These are phyloP conservation scores for Diorhabda elongata DNA, from an alignment of 1,140 invertebrate species.

Conservation along the genomic window DNA sequence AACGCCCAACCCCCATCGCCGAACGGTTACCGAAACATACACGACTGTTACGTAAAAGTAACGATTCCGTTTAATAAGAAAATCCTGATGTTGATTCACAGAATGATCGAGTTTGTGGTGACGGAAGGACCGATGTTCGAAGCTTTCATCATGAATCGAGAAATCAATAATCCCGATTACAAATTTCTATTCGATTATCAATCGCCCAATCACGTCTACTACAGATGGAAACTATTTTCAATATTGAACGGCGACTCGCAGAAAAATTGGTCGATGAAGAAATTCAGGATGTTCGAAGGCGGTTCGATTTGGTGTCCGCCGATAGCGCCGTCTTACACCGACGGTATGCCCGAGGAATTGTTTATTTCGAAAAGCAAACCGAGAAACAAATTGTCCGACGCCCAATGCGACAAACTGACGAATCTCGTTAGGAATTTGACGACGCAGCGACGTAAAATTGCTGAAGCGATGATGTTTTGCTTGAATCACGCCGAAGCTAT, in stretches of 20 bases:
- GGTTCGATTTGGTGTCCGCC: slow-evolving; percentile 96
- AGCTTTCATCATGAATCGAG: slow-evolving; percentile 97
- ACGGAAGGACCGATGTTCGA: slow-evolving; percentile 98
- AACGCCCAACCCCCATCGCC: slow-evolving; percentile 80
- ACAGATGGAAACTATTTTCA: slow-evolving; percentile 94
- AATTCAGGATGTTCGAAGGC: slow-evolving; percentile 93
- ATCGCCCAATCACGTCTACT: slow-evolving; percentile 94
- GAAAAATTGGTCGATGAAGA: slow-evolving; percentile 84
- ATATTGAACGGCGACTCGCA: slow-evolving; percentile 92
- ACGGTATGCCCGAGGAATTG: slow-evolving; percentile 81
- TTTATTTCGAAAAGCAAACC: slow-evolving; percentile 54
- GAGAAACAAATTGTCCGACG: slow-evolving; percentile 49
- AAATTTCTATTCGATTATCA: slow-evolving; percentile 97
- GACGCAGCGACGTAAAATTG: slow-evolving; percentile 76
- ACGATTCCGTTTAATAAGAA: slow-evolving; percentile 66
- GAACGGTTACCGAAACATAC: slow-evolving; percentile 52
- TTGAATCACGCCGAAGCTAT: slow-evolving; percentile 93
- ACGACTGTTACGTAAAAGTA: slow-evolving; percentile 86
- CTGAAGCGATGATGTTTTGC: slow-evolving; percentile 96
- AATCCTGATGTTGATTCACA: slow-evolving; percentile 83
- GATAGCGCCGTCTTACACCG: slow-evolving; percentile 83
- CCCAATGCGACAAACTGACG: slow-evolving; percentile 75
- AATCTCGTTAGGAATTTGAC: slow-evolving; percentile 82
- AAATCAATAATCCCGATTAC: slow-evolving; percentile 93
- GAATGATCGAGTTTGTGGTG: slow-evolving; percentile 98